These are phyloP conservation scores for Phalanger gymnotis DNA, from an alignment of 2,797 vertebrate genomes.

Conservation along the genomic window DNA sequence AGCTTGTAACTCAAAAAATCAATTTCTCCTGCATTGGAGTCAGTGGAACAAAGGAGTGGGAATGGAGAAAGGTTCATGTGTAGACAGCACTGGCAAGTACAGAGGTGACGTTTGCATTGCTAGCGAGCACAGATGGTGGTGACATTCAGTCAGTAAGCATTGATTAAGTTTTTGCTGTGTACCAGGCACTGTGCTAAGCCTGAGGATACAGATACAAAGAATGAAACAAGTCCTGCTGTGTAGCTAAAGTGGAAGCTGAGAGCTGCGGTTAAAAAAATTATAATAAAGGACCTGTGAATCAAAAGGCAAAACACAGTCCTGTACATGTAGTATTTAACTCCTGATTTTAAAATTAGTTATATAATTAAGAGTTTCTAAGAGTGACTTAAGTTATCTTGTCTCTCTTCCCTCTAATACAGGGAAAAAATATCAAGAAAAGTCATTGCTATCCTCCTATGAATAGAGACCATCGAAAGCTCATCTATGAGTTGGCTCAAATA, in stretches of 20 bases:
- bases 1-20: not conserved
- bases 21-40: not conserved
- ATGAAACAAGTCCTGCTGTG: not conserved
- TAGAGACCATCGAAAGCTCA: conserved; percentile 94
- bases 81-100: not conserved
- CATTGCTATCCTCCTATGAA: conserved; percentile 98
- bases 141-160: not conserved
- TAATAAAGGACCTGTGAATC: not conserved
- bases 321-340: not conserved
- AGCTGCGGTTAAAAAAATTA: not conserved
- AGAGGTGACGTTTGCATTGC: not conserved
- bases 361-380: not conserved
- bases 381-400: not conserved
- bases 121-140: not conserved
- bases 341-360: not conserved
- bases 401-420: conserved; percentile 84
- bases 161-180: not conserved
- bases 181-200: not conserved
- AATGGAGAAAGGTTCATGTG: not conserved
- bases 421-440: conserved; percentile 93
- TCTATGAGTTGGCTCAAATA: conserved; percentile 96
- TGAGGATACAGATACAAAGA: not conserved
- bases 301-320: not conserved
- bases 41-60: not conserved
- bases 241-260: not conserved